Percentiles rank a stretch among this genome's conserved stretches.
Evolutionary conservation across 2,888 invertebrate species (phyloP).

Genomic region (Hyposoter dolosus): DNA sequence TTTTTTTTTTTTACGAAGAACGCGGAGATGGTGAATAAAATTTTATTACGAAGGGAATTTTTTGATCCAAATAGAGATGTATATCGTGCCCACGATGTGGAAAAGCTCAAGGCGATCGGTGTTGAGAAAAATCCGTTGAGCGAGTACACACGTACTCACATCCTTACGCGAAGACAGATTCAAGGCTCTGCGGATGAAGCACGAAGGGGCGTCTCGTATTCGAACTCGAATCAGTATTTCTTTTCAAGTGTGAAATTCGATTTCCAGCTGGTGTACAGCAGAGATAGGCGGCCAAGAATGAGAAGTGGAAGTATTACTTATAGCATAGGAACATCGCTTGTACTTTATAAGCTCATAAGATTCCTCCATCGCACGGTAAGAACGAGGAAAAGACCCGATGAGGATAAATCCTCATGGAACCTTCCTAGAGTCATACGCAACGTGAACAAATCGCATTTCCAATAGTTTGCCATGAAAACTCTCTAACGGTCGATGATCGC

Average conservation of each 20-base stretch:
- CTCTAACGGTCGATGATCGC: not conserved
- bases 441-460: slow-evolving; percentile 12
- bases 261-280: slow-evolving; percentile 40
- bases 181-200: not conserved
- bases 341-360: slow-evolving; percentile 27
- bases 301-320: slow-evolving; percentile 25
- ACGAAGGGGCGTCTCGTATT: slow-evolving; percentile 16
- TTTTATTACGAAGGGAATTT: not conserved
- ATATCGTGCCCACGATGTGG: not conserved
- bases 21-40: not conserved
- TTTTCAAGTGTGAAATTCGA: slow-evolving; percentile 60
- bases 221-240: slow-evolving; percentile 15
- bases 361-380: slow-evolving; percentile 4
- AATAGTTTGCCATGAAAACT: not conserved
- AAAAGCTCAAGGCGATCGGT: not conserved
- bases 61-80: not conserved
- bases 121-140: not conserved
- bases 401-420: slow-evolving; percentile 27
- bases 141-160: slow-evolving; percentile 5
- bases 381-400: slow-evolving; percentile 6
- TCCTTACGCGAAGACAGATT: slow-evolving; percentile 1
- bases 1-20: not conserved
- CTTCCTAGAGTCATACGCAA: not conserved
- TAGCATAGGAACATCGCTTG: slow-evolving; percentile 2
- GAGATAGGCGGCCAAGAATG: slow-evolving; percentile 33